Base-by-base conservation (phyloP, 2,797 vertebrate species). In the Meda fulgida region DNA sequence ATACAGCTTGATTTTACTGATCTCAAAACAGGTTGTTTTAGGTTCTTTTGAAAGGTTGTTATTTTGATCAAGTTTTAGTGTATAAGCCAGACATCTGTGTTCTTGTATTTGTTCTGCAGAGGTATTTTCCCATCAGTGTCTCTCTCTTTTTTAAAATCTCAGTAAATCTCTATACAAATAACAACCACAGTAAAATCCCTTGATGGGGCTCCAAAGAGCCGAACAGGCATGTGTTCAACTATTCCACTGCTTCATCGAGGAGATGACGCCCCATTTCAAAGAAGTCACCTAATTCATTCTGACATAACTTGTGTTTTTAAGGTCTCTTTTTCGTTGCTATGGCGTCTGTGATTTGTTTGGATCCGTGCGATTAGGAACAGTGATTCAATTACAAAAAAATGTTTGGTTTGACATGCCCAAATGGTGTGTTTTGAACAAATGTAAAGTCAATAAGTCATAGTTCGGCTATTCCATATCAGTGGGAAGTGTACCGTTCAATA, bases 341-440 rank as follows among this genome's bases (percentile, higher is more conserved):
- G n/a, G 60, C 26, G 72, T 75, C 58, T 66, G 21, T 29, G 7
- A 48, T 80, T 69, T 70, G 63, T 84, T 84, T 46, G 63, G 71
- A 84, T 72, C 60, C 29, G 43, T 73, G 67, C 73, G 70, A 89
- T 87, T 85, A 38, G 66, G 78, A 83, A 81, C 76, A 75, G 84
- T 83, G 89, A 90, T 75, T 88, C 51, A 86, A 60, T 84, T 81
- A 83, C 55, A 71, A 40, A 69, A n/a, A 83, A 83, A 85, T 73
- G 81, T 88, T 88, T 85, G 53, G 31, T 66, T 87, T 86, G 89
- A 86, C 67, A 55, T 80, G 80, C 84, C 84, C 81, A 66, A 83
- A 69, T 84, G 88, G 85, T 78, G 51, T 87, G 87, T 86, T 81
- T 86, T 85, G 51, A 53, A 85, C 84, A 87, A 87, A 76, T 55